phyloP scores from a whole-genome alignment of 2,888 invertebrate genomes.

The Drosophila borborema region DNA sequence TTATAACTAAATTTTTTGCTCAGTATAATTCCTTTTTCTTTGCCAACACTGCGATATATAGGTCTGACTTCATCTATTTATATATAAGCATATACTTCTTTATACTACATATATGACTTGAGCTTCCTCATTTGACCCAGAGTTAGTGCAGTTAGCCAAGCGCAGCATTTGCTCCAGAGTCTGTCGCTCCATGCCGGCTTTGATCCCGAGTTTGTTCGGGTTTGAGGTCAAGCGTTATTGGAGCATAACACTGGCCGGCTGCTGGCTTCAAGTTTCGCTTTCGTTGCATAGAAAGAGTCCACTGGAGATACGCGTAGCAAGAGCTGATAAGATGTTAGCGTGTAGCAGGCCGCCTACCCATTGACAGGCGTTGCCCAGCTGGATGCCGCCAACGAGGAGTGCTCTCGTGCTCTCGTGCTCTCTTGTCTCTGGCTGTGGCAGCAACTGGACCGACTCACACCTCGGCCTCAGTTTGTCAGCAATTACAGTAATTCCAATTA shows the following conservation, averaged over 20 bases:
- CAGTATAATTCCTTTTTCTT: too few relatives aligned
- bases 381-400: constrained; percentile 4
- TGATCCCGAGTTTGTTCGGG: constrained; percentile 30
- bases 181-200: constrained; percentile 25
- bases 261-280: constrained; percentile 52
- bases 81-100: too few relatives aligned
- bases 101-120: not conserved
- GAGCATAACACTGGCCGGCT: constrained; percentile 37
- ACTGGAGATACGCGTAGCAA: constrained; percentile 2
- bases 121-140: constrained; percentile 35
- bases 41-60: too few relatives aligned
- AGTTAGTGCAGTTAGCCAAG: constrained; percentile 43
- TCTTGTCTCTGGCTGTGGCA: not conserved
- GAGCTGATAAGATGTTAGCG: constrained; percentile 38
- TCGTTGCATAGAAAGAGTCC: constrained; percentile 23
- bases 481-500: constrained; percentile 76
- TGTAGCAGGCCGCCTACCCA: constrained; percentile 6
- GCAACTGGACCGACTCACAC: constrained; percentile 55
- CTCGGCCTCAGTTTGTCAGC: constrained; percentile 57
- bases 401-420: not conserved
- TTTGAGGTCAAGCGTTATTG: constrained; percentile 51
- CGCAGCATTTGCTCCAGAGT: constrained; percentile 28
- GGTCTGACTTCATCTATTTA: too few relatives aligned
- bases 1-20: too few relatives aligned
- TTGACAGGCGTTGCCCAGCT: constrained; percentile 20